Conservation (phyloP, 2,113 vertebrate species). For the Oncorhynchus tshawytscha region DNA sequence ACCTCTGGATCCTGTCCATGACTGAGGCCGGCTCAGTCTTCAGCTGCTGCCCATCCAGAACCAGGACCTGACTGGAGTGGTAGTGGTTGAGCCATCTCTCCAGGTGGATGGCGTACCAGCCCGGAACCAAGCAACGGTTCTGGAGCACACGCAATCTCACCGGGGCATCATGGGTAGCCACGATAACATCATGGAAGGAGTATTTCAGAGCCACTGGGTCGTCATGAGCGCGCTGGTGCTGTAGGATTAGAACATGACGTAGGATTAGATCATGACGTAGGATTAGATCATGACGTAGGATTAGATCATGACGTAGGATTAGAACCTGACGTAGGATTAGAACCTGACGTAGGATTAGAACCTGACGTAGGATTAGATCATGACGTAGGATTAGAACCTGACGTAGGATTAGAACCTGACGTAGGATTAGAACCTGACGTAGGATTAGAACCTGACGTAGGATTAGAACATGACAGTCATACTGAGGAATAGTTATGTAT, state of each 20-base stretch:
- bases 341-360: no score
- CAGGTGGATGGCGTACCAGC: conserved; percentile 91
- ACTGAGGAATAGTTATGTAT: no score
- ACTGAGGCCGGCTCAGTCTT: conserved; percentile 91
- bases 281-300: no score
- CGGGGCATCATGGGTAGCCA: conserved; percentile 75
- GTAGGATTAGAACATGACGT: background rate
- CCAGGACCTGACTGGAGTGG: conserved; percentile 93
- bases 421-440: no score
- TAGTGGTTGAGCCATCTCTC: conserved; percentile 92
- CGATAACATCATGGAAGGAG: conserved; percentile 93
- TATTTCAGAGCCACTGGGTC: conserved; percentile 90
- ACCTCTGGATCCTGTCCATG: conserved; percentile 96
- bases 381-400: no score
- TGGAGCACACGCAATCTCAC: conserved; percentile 85
- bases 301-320: no score
- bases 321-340: no score
- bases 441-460: no score
- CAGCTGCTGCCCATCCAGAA: conserved; percentile 92
- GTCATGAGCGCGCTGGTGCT: conserved; percentile 95
- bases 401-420: no score
- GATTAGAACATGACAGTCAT: no score
- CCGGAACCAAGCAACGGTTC: conserved; percentile 91
- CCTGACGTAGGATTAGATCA: no score
- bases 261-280: no score